Evolutionary conservation across 1,140 invertebrate species (phyloP).

Genomic region (Bombus breviceps): DNA sequence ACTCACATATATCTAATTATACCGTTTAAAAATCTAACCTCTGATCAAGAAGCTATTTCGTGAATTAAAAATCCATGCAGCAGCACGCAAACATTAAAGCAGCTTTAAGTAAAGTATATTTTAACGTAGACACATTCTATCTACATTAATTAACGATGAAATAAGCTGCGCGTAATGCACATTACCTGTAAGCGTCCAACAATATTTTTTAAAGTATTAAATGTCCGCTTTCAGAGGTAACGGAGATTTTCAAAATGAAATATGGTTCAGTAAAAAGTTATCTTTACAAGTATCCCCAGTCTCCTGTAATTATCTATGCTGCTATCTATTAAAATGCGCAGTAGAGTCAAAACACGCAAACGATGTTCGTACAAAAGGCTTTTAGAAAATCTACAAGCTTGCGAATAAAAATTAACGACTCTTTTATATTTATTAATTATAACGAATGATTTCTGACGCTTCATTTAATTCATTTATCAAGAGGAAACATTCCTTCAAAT

Average conservation of each 20-base stretch:
- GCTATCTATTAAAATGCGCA: background rate
- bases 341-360: background rate
- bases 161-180: background rate
- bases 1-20: too few species aligned
- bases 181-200: background rate
- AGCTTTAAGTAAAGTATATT: background rate
- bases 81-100: background rate
- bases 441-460: too few species aligned
- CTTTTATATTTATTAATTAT: too few species aligned
- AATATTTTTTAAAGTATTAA: conserved; percentile 31
- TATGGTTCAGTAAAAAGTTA: conserved; percentile 15
- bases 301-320: background rate
- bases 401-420: background rate
- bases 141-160: conserved; percentile 28
- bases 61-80: background rate
- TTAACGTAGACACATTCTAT: conserved; percentile 18
- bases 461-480: background rate
- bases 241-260: conserved; percentile 13
- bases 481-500: too few species aligned
- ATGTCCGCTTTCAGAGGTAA: background rate
- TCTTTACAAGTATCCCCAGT: background rate
- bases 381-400: background rate
- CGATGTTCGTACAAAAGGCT: background rate
- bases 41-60: background rate
- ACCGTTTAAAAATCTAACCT: too few species aligned